Percentiles rank a stretch among this genome's conserved stretches.
Evolutionary conservation across 2,888 invertebrate species (phyloP).

Genomic region (Drosophila conformis): DNA sequence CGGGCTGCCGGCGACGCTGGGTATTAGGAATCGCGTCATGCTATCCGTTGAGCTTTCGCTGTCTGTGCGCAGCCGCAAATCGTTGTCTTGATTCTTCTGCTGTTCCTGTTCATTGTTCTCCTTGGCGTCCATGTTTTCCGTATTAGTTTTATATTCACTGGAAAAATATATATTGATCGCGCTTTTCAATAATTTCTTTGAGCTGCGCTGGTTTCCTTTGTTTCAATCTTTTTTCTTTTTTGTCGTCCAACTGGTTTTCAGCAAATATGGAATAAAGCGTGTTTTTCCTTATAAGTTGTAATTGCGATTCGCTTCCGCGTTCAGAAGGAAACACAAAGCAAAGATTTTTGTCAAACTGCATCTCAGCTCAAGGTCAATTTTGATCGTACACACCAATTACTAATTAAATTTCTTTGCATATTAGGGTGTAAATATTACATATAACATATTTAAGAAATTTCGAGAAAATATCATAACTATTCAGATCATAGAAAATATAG

Average conservation of each 20-base stretch:
- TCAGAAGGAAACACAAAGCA: constrained; percentile 18
- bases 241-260: constrained; percentile 56
- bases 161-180: constrained; percentile 3
- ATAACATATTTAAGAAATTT: background rate
- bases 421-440: background rate
- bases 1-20: constrained; percentile 84
- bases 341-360: constrained; percentile 13
- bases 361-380: constrained; percentile 44
- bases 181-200: background rate
- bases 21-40: constrained; percentile 81
- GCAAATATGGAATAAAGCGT: constrained; percentile 45
- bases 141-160: constrained; percentile 7
- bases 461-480: background rate
- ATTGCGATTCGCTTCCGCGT: constrained; percentile 51
- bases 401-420: background rate
- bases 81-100: constrained; percentile 16
- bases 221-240: constrained; percentile 11
- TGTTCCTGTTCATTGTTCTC: constrained; percentile 29
- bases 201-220: constrained; percentile 12
- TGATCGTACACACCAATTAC: background rate
- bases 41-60: constrained; percentile 84
- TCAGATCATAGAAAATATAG: background rate
- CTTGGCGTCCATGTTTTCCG: constrained; percentile 53
- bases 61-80: constrained; percentile 80
- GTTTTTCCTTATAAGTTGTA: constrained; percentile 53